Evolutionary conservation across 2,113 vertebrate genomes (phyloP), one percentile per base, ranked within the genome.

Genomic region (Boulengeromyrus knoepffleri): DNA sequence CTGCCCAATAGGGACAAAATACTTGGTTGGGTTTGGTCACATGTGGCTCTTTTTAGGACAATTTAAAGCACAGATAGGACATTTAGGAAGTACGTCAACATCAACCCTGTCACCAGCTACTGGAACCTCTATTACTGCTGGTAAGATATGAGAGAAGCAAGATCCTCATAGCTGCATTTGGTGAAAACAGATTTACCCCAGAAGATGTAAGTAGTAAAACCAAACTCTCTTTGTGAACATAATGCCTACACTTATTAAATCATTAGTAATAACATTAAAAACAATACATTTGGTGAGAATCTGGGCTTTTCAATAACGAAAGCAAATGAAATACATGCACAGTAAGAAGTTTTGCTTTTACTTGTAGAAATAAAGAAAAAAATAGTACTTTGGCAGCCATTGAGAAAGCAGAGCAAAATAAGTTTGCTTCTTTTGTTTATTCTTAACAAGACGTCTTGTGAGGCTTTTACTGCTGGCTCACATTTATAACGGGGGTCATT

Each of bases 371-470:
- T 52, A 86, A 49, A 86, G 49, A 52, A 87, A 42, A 66, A 62
- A 50, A 62, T 62, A 4, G 50, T 5, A 42, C 31, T 88, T 62
- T 88, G 87, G 27, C 46, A 50, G 3, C 6, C 27, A 42, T 24
- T 45, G 36, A 6, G 19, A 66, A 88, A 42, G 53, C 56, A 42
- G 53, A 66, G 27, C 10, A 36, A 24, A 66, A 88, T 88, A 45
- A 87, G 19, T 31, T 56, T 17, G 31, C 56, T 66, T 56, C 49
- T 21, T 52, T 88, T 58, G 87, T 24, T 42, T 88, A 36, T 53
- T 88, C 53, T 39, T 39, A 88, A 66, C 36, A 94, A 91, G 92
- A 94, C 95, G 94, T 70, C 90, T 95, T 94, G 93, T 95, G 94
- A 93, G 46, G 46, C 88, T 42, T 77, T 74, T 80, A 52, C 9